A percentile compares a stretch with the other conserved stretches of the same genome.
phyloP scores from a whole-genome alignment of 2,888 invertebrate species.

The Axea sp. region DNA sequence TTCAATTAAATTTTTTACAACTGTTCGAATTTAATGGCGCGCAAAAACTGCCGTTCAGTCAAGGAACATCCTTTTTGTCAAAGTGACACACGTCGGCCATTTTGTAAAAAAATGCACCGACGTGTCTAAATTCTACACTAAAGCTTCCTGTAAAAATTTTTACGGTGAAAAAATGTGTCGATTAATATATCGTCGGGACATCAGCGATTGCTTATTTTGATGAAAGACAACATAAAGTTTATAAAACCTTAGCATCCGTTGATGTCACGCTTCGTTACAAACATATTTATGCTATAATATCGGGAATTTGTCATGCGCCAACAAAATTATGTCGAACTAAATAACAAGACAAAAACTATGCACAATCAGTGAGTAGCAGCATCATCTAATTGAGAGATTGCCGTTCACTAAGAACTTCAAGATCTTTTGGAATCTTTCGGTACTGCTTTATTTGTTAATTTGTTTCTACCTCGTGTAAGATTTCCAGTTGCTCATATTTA shows the following conservation, averaged over 20 bases:
- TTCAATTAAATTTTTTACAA: no score
- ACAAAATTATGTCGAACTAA: constrained; percentile 28
- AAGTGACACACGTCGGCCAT: constrained; percentile 16
- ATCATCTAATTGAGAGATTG: constrained; percentile 34
- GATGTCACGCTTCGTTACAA: constrained; percentile 12
- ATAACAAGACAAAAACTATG: constrained; percentile 38
- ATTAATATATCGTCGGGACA: constrained; percentile 59
- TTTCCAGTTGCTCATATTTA: no score
- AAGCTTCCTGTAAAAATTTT: constrained; percentile 73
- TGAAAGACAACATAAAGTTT: no score
- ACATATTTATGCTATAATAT: constrained; percentile 21
- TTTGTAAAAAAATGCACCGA: constrained; percentile 64
- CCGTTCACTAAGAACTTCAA: no score
- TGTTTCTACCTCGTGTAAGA: no score
- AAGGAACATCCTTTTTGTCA: neutral
- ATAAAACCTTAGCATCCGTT: no score
- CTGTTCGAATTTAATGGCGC: no score
- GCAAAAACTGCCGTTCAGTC: constrained; percentile 10
- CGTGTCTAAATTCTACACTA: constrained; percentile 65
- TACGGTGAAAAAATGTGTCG: constrained; percentile 64
- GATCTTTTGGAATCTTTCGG: no score
- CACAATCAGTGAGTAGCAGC: constrained; percentile 52
- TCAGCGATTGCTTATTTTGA: constrained; percentile 42
- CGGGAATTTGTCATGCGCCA: constrained; percentile 47
- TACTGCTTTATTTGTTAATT: no score